These are phyloP conservation scores for Subanguina moxae DNA, from an alignment of 1,140 invertebrate species.

Conservation along the genomic window DNA sequence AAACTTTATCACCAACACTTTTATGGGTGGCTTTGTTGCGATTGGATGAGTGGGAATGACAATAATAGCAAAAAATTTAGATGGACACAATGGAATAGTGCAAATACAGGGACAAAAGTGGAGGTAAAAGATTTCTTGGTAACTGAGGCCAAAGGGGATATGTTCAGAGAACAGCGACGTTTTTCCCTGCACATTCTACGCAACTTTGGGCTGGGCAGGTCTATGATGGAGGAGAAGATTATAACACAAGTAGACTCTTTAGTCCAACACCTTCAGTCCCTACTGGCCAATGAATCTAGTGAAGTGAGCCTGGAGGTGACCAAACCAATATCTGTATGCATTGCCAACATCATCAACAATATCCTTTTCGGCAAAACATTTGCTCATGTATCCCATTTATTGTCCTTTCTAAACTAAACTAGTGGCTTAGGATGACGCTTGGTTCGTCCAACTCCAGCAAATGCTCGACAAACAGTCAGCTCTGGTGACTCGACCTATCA, in stretches of 20 bases:
- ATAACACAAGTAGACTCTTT: conserved; percentile 64
- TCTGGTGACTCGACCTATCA: conserved; percentile 49
- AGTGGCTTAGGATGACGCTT: conserved; percentile 35
- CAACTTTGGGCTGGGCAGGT: conserved; percentile 78
- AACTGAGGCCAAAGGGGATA: conserved; percentile 69
- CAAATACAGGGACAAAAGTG: conserved; percentile 67
- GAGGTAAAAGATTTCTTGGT: background rate
- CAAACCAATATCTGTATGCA: conserved; percentile 48
- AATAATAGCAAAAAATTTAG: conserved; percentile 24
- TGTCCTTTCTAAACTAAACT: background rate
- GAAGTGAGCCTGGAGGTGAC: conserved; percentile 20
- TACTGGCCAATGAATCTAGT: background rate
- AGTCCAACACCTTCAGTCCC: conserved; percentile 25
- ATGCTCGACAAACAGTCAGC: conserved; percentile 50
- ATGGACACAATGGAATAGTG: conserved; percentile 54
- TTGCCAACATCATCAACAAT: conserved; percentile 58
- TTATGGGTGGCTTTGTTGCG: conserved; percentile 43
- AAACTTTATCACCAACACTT: conserved; percentile 54
- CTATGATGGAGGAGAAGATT: conserved; percentile 78
- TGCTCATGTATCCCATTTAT: conserved; percentile 36
- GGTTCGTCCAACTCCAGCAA: conserved; percentile 45
- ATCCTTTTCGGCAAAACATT: conserved; percentile 55
- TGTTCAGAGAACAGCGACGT: conserved; percentile 78
- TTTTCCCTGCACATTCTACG: conserved; percentile 83
- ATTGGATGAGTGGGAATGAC: conserved; percentile 4